Evolutionary conservation across 2,113 vertebrate genomes (phyloP).

Genomic region (Nansenia antarctica): DNA sequence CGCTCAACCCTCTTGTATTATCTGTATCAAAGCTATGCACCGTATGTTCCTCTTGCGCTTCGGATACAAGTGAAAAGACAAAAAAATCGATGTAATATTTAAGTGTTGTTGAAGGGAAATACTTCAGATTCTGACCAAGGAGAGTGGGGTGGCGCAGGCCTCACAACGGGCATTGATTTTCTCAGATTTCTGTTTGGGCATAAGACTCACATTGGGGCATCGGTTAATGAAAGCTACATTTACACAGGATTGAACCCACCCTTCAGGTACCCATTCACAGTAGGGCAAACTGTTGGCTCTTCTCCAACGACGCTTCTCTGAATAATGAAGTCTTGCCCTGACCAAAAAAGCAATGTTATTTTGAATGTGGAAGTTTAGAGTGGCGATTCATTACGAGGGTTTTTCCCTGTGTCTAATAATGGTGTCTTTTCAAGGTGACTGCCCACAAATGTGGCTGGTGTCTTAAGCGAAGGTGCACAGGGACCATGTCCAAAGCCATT

Average conservation of each 20-base stretch:
- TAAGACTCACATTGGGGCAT: slow-evolving; percentile 12
- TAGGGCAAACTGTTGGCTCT: slow-evolving; percentile 4
- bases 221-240: not conserved
- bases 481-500: not conserved
- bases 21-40: no score
- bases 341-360: slow-evolving; percentile 31
- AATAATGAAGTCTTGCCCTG: slow-evolving; percentile 15
- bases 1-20: no score
- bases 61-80: no score
- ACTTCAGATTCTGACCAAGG: not conserved
- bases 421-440: slow-evolving; percentile 13
- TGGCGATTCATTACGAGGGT: not conserved
- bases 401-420: not conserved
- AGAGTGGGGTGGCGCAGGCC: not conserved
- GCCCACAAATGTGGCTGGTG: not conserved
- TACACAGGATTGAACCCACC: slow-evolving; percentile 12
- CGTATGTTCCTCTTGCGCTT: no score
- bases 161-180: slow-evolving; percentile 10
- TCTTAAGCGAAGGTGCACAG: not conserved
- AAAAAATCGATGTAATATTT: not conserved
- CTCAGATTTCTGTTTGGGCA: not conserved
- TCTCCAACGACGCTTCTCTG: slow-evolving; percentile 26
- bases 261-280: slow-evolving; percentile 27
- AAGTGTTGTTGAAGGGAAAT: not conserved
- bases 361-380: slow-evolving; percentile 25